Percentiles rank a stretch among this genome's conserved stretches.
These are phyloP conservation scores for Ectobius pallidus DNA, from an alignment of 2,888 invertebrate genomes.

Conservation along the genomic window DNA sequence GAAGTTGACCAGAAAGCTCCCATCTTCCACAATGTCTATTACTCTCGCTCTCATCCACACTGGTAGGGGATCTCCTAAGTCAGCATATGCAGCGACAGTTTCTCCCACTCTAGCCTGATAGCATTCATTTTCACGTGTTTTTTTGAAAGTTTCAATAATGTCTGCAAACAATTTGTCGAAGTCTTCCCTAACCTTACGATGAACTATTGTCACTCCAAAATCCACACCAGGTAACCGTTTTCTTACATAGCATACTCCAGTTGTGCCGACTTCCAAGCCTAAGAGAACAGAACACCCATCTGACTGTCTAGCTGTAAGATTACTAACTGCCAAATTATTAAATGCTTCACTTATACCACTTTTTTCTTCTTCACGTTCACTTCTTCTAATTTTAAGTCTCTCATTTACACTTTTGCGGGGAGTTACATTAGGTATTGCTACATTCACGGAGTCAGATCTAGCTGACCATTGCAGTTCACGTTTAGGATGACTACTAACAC, in stretches of 20 bases:
- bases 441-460: too few relatives aligned
- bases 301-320: too few relatives aligned
- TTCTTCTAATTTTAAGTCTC: too few relatives aligned
- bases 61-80: neutral
- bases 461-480: too few relatives aligned
- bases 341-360: too few relatives aligned
- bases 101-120: neutral
- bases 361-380: too few relatives aligned
- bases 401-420: too few relatives aligned
- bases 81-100: neutral
- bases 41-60: neutral
- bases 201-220: neutral
- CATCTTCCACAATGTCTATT: neutral
- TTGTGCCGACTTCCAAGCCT: neutral
- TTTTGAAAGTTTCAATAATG: neutral
- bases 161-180: neutral
- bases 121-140: neutral
- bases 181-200: neutral
- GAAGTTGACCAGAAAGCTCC: neutral
- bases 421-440: too few relatives aligned
- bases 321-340: too few relatives aligned
- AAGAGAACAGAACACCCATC: too few relatives aligned
- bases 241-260: neutral
- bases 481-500: too few relatives aligned
- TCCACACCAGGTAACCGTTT: neutral